Evolutionary conservation across 2,888 invertebrate genomes (phyloP).

Genomic region (Sthenelais limicola): DNA sequence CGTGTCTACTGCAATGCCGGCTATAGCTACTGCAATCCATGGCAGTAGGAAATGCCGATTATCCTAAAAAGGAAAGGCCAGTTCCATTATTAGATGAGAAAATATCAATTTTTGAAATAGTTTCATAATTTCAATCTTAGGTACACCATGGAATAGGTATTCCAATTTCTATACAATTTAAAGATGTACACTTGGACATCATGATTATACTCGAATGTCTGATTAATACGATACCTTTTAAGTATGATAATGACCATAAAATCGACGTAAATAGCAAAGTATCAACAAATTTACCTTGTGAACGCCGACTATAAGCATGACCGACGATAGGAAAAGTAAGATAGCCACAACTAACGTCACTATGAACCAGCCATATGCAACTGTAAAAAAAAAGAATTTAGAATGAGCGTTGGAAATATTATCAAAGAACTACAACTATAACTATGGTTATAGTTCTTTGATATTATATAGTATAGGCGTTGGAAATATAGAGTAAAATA

Average conservation of each 20-base stretch:
- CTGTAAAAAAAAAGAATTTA: constrained; percentile 6
- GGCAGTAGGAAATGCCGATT: constrained; percentile 35
- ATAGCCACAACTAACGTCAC: constrained; percentile 29
- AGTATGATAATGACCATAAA: background rate
- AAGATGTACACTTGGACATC: too few species aligned
- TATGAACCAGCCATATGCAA: constrained; percentile 33
- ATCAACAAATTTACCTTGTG: constrained; percentile 32
- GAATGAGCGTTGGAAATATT: background rate
- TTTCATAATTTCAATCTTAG: background rate
- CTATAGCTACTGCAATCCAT: constrained; percentile 34
- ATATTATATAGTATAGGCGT: background rate
- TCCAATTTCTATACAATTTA: background rate
- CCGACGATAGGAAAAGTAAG: constrained; percentile 30
- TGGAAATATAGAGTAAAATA: too few species aligned
- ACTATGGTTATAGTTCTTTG: background rate
- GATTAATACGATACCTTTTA: too few species aligned
- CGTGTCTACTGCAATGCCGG: constrained; percentile 32
- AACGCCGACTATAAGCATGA: constrained; percentile 29
- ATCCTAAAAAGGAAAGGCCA: constrained; percentile 27
- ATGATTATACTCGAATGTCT: too few species aligned
- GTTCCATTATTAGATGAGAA: too few species aligned
- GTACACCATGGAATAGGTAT: background rate
- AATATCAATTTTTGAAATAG: too few species aligned
- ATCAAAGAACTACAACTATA: background rate
- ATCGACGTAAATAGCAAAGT: too few species aligned